Evolutionary conservation across 2,797 vertebrate species (phyloP).

Genomic region (Hephaestus fuliginosus): DNA sequence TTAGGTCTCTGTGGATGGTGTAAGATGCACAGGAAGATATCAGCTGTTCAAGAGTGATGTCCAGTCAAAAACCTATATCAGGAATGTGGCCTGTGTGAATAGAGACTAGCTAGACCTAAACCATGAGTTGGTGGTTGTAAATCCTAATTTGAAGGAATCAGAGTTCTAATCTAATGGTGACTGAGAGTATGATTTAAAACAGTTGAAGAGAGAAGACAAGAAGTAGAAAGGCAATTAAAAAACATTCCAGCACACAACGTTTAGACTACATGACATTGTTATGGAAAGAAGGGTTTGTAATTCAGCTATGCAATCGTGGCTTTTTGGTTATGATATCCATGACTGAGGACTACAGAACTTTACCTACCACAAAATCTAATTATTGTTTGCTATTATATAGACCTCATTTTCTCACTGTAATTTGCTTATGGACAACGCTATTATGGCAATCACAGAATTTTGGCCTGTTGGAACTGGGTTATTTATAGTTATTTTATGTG

Average conservation of each 20-base stretch:
- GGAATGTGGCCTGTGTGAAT: neutral
- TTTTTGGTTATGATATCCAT: conserved; percentile 27
- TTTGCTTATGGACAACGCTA: conserved; percentile 24
- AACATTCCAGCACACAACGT: conserved; percentile 10
- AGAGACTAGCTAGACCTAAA: neutral
- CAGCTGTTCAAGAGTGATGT: neutral
- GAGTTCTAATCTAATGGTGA: neutral
- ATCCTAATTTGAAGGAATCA: neutral
- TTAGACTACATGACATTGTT: conserved; percentile 25
- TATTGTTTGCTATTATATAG: conserved; percentile 25
- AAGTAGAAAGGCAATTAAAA: neutral
- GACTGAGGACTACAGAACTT: conserved; percentile 22
- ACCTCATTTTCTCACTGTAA: conserved; percentile 30
- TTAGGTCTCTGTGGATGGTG: neutral
- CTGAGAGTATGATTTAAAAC: neutral
- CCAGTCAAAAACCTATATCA: neutral
- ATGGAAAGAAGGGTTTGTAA: conserved; percentile 22
- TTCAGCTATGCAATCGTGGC: conserved; percentile 28
- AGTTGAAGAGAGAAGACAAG: neutral
- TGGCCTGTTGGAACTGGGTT: conserved; percentile 28
- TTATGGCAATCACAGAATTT: conserved; percentile 25
- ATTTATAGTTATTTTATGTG: conserved; percentile 33
- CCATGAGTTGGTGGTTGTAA: neutral
- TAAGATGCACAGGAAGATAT: neutral
- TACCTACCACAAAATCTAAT: conserved; percentile 42